Evolutionary conservation across 2,113 vertebrate genomes (phyloP), one percentile per base, ranked within the genome.

Genomic region (Monarcha castaneiventris): DNA sequence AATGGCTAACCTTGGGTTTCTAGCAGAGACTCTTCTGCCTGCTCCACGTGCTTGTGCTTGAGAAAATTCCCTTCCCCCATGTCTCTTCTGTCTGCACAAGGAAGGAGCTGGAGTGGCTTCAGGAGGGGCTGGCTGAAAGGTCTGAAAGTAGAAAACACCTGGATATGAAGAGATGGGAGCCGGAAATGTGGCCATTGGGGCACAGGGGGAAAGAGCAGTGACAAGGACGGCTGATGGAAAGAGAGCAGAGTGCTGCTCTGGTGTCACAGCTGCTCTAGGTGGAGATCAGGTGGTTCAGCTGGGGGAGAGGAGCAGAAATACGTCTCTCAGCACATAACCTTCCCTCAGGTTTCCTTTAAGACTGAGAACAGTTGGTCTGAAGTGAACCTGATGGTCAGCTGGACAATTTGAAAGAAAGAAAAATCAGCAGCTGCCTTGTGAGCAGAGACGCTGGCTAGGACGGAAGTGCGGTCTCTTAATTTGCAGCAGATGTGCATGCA

Each of bases 401-500:
- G 61, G n/a, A 19, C 17, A 54, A 12, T 54, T 62, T n/a, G 39
- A 58, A 80, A 62, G 72, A 33, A 3, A 21, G 61, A 58, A 84
- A 72, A 86, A 67, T 21, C 25, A 29, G 77, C n/a, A 48, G 66
- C 6, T 62, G 20, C 18, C 55, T 66, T 62, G 17, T 52, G 79
- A 75, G 55, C 19, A 66, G 81, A 69, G 30, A 7, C 10, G 2
- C 5, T 7, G 83, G 19, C 51, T 46, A 32, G 37, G 46, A 56
- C 2, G 3, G 79, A 86, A 69, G 22, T 0, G 0, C 18, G 3
- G 30, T n/a, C 46, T 43, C 13, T 44, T 2, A 69, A 54, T 89
- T 67, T 63, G 59, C 69, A 51, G 78, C 71, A 90, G 23, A 4
- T 16, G 27, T 46, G 21, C 0, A 0, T 3, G n/a, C n/a, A 3